Percentiles rank a stretch among this genome's conserved stretches.
phyloP scores from a whole-genome alignment of 2,888 invertebrate genomes.

The Chymomyza amoena region DNA sequence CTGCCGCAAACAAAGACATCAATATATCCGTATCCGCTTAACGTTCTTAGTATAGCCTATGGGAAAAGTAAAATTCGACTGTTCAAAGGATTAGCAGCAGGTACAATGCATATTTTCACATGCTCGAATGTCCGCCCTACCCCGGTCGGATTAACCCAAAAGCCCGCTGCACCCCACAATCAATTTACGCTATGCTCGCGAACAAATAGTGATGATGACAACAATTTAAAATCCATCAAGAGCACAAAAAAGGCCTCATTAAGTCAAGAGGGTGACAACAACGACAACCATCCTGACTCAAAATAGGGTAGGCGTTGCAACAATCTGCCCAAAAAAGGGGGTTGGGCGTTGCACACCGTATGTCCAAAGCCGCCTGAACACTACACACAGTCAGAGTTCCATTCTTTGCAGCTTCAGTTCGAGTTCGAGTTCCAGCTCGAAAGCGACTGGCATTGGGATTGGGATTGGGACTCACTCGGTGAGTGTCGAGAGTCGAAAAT shows the following conservation, averaged over 20 bases:
- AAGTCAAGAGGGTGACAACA: constrained; percentile 72
- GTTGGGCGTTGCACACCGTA: constrained; percentile 5
- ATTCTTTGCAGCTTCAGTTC: background rate
- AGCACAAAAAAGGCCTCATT: constrained; percentile 73
- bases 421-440: background rate
- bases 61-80: constrained; percentile 9
- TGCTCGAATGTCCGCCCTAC: background rate
- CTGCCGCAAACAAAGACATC: constrained; percentile 22
- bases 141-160: background rate
- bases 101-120: constrained; percentile 12
- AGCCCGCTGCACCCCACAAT: background rate
- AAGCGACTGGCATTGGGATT: too few species aligned
- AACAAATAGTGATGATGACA: constrained; percentile 71
- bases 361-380: background rate
- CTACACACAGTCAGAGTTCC: background rate
- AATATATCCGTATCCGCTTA: constrained; percentile 13
- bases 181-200: constrained; percentile 7
- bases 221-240: constrained; percentile 76
- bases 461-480: too few species aligned
- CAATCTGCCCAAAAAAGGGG: background rate
- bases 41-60: constrained; percentile 26
- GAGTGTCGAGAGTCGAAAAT: constrained; percentile 37
- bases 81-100: constrained; percentile 35
- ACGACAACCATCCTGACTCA: background rate
- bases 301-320: constrained; percentile 31